Percentiles rank a stretch among this genome's conserved stretches.
These are phyloP conservation scores for Eretmochelys imbricata DNA, from an alignment of 2,113 vertebrate species.

Conservation along the genomic window DNA sequence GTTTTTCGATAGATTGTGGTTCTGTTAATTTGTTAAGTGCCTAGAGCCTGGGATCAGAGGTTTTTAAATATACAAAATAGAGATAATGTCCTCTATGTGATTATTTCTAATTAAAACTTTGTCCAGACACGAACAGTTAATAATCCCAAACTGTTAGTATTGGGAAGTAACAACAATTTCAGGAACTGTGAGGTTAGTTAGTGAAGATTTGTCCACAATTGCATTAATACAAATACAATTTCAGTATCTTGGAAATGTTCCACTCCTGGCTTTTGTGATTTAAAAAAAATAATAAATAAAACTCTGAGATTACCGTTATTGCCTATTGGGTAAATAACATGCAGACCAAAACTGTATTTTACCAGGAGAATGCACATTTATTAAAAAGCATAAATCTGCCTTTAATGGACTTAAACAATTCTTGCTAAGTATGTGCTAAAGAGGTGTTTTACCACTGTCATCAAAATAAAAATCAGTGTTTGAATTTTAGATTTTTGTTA, in stretches of 20 bases:
- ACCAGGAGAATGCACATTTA: constrained; percentile 23
- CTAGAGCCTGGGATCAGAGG: background rate
- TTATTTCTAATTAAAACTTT: background rate
- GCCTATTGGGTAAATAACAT: constrained; percentile 52
- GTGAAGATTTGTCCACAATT: constrained; percentile 25
- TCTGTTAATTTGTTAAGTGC: background rate
- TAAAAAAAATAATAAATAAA: constrained; percentile 40
- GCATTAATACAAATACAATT: constrained; percentile 9
- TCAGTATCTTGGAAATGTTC: constrained; percentile 31
- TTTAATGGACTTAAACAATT: background rate
- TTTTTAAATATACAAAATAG: background rate
- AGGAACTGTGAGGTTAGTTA: background rate
- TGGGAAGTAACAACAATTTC: background rate
- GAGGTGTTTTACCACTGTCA: background rate
- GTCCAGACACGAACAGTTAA: background rate
- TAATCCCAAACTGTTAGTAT: background rate
- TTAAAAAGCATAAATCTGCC: background rate
- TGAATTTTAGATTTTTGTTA: background rate
- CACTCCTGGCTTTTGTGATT: constrained; percentile 54
- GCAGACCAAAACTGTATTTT: background rate
- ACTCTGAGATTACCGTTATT: constrained; percentile 46
- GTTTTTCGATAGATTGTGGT: background rate
- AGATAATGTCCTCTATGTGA: background rate
- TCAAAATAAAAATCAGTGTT: background rate
- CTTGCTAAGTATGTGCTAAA: background rate